Conservation (phyloP, 2,113 vertebrate species). For the Halcyon senegalensis region DNA sequence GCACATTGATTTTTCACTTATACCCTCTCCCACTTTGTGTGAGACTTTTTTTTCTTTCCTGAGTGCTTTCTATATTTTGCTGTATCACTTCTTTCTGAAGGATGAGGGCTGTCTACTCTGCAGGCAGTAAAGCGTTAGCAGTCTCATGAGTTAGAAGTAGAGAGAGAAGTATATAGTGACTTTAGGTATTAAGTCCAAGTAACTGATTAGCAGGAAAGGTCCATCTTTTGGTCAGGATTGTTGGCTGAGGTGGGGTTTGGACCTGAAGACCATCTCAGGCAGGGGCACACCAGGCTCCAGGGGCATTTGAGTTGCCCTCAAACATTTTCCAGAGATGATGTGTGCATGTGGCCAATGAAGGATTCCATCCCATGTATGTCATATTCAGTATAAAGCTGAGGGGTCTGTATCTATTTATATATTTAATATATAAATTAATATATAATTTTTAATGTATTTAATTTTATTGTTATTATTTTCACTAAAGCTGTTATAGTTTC, state of each 20-base stretch:
- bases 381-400: neutral
- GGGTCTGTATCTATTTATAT: neutral
- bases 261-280: too few species aligned
- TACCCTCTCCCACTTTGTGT: neutral
- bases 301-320: rapidly evolving
- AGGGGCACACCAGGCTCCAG: rapidly evolving
- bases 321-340: rapidly evolving
- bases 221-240: neutral
- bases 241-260: neutral
- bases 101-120: neutral
- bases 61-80: neutral
- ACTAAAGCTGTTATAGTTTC: neutral
- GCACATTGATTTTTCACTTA: neutral
- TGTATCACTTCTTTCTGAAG: rapidly evolving
- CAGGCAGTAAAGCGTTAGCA: neutral
- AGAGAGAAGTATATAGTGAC: rapidly evolving
- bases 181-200: rapidly evolving
- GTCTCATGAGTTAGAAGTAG: rapidly evolving
- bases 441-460: neutral
- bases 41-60: neutral
- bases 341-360: neutral
- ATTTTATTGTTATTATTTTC: neutral
- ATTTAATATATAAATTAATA: too few species aligned
- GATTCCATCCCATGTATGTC: too few species aligned
- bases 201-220: rapidly evolving